Conservation (phyloP, 2,113 vertebrate species). For the Galbula dea region DNA sequence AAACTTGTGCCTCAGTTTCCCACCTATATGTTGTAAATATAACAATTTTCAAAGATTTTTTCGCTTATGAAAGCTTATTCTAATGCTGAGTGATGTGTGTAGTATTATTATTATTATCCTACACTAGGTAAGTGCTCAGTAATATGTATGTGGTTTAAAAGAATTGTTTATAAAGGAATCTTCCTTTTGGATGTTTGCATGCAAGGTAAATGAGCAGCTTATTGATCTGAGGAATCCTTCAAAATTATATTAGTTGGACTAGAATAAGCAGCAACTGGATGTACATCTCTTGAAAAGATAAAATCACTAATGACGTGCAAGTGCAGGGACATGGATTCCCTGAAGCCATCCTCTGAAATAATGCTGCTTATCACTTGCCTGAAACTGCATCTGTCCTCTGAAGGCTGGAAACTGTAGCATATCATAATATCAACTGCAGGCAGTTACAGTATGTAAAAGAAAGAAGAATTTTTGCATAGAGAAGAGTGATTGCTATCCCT, state of each 20-base stretch:
- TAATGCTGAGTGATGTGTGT: not conserved
- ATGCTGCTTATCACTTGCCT: not conserved
- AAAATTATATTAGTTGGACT: not conserved
- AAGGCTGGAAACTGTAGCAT: not conserved
- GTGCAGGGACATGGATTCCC: not conserved
- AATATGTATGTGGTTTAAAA: not conserved
- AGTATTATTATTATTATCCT: not conserved
- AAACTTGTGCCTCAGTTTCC: not conserved
- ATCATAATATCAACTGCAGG: not conserved
- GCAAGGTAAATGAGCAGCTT: not conserved
- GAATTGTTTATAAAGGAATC: not conserved
- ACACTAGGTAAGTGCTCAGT: not conserved
- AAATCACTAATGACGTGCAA: not conserved
- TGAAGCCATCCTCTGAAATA: not conserved
- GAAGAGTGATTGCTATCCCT: not conserved
- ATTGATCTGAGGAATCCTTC: not conserved
- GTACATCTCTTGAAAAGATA: not conserved
- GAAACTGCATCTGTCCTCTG: not conserved
- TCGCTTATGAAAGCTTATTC: not conserved
- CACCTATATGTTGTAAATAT: not conserved
- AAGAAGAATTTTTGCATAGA: not conserved
- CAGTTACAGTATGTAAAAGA: not conserved
- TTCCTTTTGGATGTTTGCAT: not conserved
- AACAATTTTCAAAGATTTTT: not conserved
- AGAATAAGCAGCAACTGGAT: not conserved